Evolutionary conservation across 2,797 vertebrate species (phyloP).

Genomic region (Busarellus nigricollis): DNA sequence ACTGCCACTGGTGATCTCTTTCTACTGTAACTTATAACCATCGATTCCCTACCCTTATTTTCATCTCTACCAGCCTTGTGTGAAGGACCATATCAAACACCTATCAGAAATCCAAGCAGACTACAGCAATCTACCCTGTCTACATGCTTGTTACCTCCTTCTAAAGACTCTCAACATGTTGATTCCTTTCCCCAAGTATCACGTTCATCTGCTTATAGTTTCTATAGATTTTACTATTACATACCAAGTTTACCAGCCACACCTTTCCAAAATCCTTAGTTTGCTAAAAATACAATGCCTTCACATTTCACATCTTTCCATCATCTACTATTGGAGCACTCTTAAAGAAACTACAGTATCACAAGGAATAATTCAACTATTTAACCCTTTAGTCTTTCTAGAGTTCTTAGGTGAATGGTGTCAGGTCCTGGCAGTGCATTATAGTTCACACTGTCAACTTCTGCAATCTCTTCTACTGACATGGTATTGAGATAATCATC

Average conservation of each 20-base stretch:
- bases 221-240: not conserved
- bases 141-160: not conserved
- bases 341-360: not conserved
- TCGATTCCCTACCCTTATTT: not conserved
- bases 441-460: not conserved
- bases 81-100: not conserved
- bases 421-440: not conserved
- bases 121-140: not conserved
- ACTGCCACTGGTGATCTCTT: not conserved
- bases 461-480: not conserved
- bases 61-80: not conserved
- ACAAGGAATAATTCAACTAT: not conserved
- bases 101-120: not conserved
- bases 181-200: not conserved
- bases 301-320: not conserved
- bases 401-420: not conserved
- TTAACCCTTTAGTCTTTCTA: not conserved
- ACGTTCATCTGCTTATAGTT: not conserved
- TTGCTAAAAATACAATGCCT: not conserved
- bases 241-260: not conserved
- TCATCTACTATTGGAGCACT: not conserved
- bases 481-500: not conserved
- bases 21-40: not conserved
- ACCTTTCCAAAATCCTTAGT: not conserved
- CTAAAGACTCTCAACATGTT: not conserved